phyloP scores from a whole-genome alignment of 2,113 vertebrate species.

The Peromyscus californicus region DNA sequence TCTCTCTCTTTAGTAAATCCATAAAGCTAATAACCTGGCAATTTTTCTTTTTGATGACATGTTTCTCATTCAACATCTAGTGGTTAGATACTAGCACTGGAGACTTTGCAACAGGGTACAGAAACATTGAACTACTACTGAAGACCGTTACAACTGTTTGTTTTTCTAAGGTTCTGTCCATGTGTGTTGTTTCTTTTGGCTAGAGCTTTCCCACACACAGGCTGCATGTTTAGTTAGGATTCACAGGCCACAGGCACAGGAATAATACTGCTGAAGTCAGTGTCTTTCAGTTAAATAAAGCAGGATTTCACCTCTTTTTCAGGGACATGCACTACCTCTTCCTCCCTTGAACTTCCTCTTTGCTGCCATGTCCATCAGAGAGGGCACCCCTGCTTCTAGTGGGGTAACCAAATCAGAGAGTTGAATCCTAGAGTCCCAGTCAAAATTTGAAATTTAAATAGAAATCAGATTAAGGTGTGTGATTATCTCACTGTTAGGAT shows the following conservation, averaged over 20 bases:
- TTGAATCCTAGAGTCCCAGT: neutral
- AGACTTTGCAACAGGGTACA: neutral
- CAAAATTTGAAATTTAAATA: constrained; percentile 18
- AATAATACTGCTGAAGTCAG: neutral
- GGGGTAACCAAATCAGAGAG: neutral
- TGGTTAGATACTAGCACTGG: neutral
- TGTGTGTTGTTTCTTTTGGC: neutral
- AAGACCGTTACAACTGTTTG: neutral
- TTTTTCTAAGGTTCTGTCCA: constrained; percentile 1
- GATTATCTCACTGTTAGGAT: constrained; percentile 21
- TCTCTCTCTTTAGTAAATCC: constrained; percentile 38
- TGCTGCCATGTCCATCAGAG: neutral
- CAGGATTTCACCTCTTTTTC: neutral
- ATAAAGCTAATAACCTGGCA: neutral
- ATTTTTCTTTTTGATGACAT: neutral
- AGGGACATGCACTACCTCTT: neutral
- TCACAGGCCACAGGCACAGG: neutral
- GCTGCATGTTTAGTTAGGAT: neutral
- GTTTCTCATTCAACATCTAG: neutral
- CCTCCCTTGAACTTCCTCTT: neutral
- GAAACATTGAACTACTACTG: neutral
- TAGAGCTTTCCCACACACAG: neutral
- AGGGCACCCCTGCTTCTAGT: neutral
- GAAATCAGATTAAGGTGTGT: constrained; percentile 40
- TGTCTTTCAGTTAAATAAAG: neutral